A percentile compares a stretch with the other conserved stretches of the same genome.
Evolutionary conservation across 2,888 invertebrate genomes (phyloP).

Genomic region (Labia minor): DNA sequence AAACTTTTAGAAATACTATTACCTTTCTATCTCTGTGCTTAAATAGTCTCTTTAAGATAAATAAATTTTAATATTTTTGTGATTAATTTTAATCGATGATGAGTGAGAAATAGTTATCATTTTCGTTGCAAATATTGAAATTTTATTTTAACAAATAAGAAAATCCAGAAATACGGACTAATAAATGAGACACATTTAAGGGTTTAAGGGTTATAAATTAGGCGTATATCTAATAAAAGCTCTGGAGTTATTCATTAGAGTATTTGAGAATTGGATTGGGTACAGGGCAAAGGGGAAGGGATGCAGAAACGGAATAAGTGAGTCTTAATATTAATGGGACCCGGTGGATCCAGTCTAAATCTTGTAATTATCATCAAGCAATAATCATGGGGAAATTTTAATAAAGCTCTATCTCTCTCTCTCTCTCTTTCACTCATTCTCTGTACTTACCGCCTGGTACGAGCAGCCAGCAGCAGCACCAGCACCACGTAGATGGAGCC

Average conservation of each 20-base stretch:
- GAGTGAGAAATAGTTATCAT: too few relatives aligned
- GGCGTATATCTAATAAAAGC: not conserved
- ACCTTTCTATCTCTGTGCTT: too few relatives aligned
- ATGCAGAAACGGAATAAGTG: too few relatives aligned
- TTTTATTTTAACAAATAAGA: too few relatives aligned
- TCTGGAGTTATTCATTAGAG: not conserved
- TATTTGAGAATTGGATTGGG: not conserved
- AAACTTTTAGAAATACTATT: too few relatives aligned
- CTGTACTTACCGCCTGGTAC: not conserved
- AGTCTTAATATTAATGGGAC: not conserved
- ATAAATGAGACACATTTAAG: not conserved
- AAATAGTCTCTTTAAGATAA: too few relatives aligned
- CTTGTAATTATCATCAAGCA: not conserved
- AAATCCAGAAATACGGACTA: too few relatives aligned
- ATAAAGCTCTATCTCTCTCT: too few relatives aligned
- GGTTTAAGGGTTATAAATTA: not conserved
- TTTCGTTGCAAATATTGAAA: too few relatives aligned
- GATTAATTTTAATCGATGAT: too few relatives aligned
- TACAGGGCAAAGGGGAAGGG: too few relatives aligned
- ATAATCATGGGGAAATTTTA: not conserved
- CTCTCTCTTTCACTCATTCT: not conserved
- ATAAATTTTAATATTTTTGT: too few relatives aligned
- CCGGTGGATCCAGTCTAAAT: not conserved
- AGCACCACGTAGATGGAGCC: not conserved
- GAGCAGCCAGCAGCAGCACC: constrained; percentile 13